Evolutionary conservation across 2,888 invertebrate species (phyloP), one percentile per base, ranked within the genome.

Genomic region (Cartodere bifasciata): DNA sequence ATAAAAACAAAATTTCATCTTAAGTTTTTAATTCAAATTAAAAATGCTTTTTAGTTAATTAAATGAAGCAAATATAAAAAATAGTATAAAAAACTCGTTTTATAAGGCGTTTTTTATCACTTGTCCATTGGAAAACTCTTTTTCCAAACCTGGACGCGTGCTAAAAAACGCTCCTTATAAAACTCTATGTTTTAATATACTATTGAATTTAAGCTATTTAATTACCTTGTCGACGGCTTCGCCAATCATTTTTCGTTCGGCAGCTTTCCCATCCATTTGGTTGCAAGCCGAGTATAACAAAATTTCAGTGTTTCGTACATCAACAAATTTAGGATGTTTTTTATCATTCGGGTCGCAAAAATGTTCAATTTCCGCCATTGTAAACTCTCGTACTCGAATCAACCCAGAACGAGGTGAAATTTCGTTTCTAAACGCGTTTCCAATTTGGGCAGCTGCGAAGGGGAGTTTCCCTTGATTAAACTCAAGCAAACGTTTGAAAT

Each of bases 311-410:
- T 85, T 68, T 45, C 75, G 72, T 1, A 95, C 70, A 35, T 67
- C 63, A 4, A 67, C 69, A 62, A 99, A 98, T 61, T 95, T 97
- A 0, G 84, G 78, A 62, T 95, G 92, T 38, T 70, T 70, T 54
- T 97, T 95, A 46, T 81, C 70, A 2, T 50, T 59, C 0, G 94
- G 90, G 63, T 98, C 95, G 60, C 95, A 94, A 59, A 99, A 99
- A 63, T 99, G 95, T 61, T 99, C 98, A 48, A 99, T 98, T 67
- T 99, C 98, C 37, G 94, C 95, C 97, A 99, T 97, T 0, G 95
- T 97, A 55, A 99, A 99, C 59, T 99, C 98, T 50, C 95, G 76
- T 2, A 97, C 94, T 49, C 97, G 70, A 24, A 97, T 79, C 6
- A 97, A 66, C 2, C 97, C 97, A 40, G 94, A 91, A 37, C 98